Percentiles rank a stretch among this genome's conserved stretches.
Conservation (phyloP, 2,797 vertebrate genomes). For the Poeciliopsis infans region DNA sequence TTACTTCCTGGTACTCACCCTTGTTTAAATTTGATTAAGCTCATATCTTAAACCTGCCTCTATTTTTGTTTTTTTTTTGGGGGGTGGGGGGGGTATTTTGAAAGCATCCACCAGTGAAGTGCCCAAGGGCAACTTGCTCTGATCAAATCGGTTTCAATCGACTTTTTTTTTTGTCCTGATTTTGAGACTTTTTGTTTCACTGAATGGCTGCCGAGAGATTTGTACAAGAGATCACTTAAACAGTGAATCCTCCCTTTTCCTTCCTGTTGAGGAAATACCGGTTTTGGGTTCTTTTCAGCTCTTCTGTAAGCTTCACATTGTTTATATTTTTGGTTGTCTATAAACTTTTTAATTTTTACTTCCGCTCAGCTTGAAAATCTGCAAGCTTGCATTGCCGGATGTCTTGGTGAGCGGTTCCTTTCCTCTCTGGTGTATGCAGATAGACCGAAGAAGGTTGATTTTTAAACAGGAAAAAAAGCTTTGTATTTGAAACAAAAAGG, state of each 20-base stretch:
- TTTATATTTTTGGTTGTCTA: neutral
- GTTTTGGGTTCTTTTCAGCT: slow-evolving; percentile 18
- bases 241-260: slow-evolving; percentile 39
- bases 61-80: slow-evolving; percentile 36
- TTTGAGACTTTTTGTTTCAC: neutral
- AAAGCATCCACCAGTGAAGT: neutral
- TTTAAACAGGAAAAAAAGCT: neutral
- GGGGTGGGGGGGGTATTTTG: neutral
- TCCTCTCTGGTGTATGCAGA: slow-evolving; percentile 2
- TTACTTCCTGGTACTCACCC: slow-evolving; percentile 72
- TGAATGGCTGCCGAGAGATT: slow-evolving; percentile 29
- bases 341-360: neutral
- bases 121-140: neutral
- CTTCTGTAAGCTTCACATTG: neutral
- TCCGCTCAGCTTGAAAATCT: neutral
- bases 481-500: neutral
- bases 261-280: slow-evolving; percentile 39
- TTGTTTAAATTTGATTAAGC: slow-evolving; percentile 29
- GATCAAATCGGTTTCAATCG: neutral
- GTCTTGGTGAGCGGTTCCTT: slow-evolving; percentile 15
- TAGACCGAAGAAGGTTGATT: neutral
- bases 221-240: slow-evolving; percentile 7
- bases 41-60: slow-evolving; percentile 41
- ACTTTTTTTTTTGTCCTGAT: neutral
- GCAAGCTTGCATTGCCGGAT: slow-evolving; percentile 26